Conservation (phyloP, 2,113 vertebrate species). For the Mandrillus leucophaeus region DNA sequence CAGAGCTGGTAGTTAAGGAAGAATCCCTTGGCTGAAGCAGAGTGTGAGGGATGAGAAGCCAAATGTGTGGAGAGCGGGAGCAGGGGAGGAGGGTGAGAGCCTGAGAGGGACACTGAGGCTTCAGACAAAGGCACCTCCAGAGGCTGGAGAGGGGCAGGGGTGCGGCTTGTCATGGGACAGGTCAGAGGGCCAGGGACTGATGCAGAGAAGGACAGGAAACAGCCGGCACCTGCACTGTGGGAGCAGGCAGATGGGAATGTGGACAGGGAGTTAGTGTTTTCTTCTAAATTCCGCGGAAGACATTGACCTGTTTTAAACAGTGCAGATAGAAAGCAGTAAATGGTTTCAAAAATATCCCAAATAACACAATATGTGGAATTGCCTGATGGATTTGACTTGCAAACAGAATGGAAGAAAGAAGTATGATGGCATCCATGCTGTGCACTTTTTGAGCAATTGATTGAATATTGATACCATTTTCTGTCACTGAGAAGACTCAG, state of each 20-base stretch:
- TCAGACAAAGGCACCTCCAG: neutral
- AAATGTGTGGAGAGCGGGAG: neutral
- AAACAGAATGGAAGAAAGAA: neutral
- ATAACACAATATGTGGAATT: neutral
- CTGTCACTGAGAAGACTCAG: neutral
- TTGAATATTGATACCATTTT: neutral
- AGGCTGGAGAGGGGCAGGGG: neutral
- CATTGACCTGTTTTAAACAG: fast-evolving
- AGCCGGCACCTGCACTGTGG: fast-evolving
- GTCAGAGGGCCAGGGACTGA: fast-evolving
- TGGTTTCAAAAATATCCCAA: neutral
- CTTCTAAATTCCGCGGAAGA: neutral
- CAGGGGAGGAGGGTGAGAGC: neutral
- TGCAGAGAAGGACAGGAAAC: fast-evolving
- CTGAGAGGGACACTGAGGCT: neutral
- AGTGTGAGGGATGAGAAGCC: neutral
- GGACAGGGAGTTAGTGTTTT: fast-evolving
- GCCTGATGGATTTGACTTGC: neutral
- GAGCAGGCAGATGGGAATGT: neutral
- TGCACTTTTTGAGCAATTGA: neutral
- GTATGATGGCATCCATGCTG: fast-evolving
- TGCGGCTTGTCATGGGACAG: fast-evolving
- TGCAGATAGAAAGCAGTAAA: neutral
- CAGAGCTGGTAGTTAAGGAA: neutral
- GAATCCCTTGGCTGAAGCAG: neutral